Conservation (phyloP, 1,140 invertebrate genomes). For the Subanguina moxae region DNA sequence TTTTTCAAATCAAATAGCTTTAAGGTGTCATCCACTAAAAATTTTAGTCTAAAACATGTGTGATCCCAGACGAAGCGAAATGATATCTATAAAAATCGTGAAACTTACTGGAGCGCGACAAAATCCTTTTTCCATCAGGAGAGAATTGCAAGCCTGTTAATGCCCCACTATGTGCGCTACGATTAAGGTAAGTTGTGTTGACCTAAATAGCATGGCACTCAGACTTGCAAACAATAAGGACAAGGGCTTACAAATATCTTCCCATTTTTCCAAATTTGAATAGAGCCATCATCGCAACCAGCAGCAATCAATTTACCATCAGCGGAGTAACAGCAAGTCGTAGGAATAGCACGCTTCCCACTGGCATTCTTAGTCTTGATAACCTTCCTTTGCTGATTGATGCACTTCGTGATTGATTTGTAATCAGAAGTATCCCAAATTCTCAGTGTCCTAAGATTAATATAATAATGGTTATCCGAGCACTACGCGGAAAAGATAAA, state of each 20-base stretch:
- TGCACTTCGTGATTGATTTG: conserved; percentile 63
- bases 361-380: conserved; percentile 83
- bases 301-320: conserved; percentile 84
- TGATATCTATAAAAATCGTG: not conserved
- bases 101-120: conserved; percentile 72
- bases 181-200: conserved; percentile 73
- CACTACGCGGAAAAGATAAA: conserved; percentile 19
- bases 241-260: conserved; percentile 64
- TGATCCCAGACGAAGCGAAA: too few relatives aligned
- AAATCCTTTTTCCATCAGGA: conserved; percentile 75
- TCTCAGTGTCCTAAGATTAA: conserved; percentile 71
- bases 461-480: conserved; percentile 3
- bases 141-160: conserved; percentile 81
- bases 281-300: conserved; percentile 88
- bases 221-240: conserved; percentile 31
- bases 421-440: conserved; percentile 77
- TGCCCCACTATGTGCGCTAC: conserved; percentile 78
- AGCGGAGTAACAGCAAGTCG: conserved; percentile 75
- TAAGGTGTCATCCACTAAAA: conserved; percentile 75
- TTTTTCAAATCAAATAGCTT: conserved; percentile 89
- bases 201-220: conserved; percentile 59
- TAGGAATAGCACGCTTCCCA: conserved; percentile 82
- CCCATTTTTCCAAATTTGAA: conserved; percentile 94
- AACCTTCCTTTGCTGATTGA: conserved; percentile 71
- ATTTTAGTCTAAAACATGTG: not conserved